A percentile compares a stretch with the other conserved stretches of the same genome.
Evolutionary conservation across 2,888 invertebrate genomes (phyloP).

Genomic region (Heteropelma amictum): DNA sequence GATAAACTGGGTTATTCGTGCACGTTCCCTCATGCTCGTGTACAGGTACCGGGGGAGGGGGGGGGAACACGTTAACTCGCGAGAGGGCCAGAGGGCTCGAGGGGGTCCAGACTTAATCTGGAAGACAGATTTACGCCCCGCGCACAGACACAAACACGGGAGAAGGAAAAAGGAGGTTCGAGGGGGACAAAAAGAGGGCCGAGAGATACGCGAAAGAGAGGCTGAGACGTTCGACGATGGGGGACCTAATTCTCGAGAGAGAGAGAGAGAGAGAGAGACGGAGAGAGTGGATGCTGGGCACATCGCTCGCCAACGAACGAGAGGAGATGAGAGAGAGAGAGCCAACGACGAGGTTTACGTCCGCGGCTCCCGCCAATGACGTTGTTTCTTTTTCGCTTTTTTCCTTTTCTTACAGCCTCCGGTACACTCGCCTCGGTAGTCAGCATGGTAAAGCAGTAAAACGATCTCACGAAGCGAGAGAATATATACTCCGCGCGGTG

Average conservation of each 20-base stretch:
- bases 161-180: conserved; percentile 34
- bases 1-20: conserved; percentile 1
- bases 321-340: conserved; percentile 8
- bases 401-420: background rate
- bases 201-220: conserved; percentile 46
- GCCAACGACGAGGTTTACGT: conserved; percentile 46
- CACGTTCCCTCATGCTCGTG: background rate
- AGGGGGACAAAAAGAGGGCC: conserved; percentile 24
- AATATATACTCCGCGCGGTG: no score
- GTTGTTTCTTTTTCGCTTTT: conserved; percentile 18
- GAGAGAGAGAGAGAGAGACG: background rate
- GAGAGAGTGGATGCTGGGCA: no score
- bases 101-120: conserved; percentile 71
- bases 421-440: conserved; percentile 12
- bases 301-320: no score
- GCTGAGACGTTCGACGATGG: conserved; percentile 37
- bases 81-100: conserved; percentile 63
- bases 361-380: conserved; percentile 48
- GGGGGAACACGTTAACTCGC: no score
- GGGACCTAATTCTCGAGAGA: conserved; percentile 23
- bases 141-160: conserved; percentile 46
- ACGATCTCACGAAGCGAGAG: conserved; percentile 39
- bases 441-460: conserved; percentile 41
- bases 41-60: no score
- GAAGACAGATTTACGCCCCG: conserved; percentile 73